Conservation (phyloP, 2,888 invertebrate species). For the Papilio elwesi region DNA sequence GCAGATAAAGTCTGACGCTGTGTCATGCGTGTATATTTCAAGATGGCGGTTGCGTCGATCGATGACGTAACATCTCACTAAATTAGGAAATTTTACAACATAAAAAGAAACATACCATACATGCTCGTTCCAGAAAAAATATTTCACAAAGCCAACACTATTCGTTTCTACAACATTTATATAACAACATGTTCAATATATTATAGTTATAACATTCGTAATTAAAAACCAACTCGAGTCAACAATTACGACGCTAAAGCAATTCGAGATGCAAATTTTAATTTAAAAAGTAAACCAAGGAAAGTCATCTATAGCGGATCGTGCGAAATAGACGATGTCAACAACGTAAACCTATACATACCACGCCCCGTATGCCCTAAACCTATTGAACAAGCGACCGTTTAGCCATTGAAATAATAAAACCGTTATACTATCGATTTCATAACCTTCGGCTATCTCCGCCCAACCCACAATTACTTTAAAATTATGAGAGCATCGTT, state of each 20-base stretch:
- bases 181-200: no score
- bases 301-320: background rate
- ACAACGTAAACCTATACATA: no score
- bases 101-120: constrained; percentile 5
- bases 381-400: no score
- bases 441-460: no score
- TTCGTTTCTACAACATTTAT: background rate
- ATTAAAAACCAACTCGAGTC: constrained; percentile 8
- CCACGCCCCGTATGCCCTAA: no score
- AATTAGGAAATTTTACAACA: background rate
- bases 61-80: background rate
- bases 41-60: background rate
- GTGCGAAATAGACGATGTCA: background rate
- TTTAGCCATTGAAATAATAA: no score
- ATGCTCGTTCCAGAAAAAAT: background rate
- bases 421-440: no score
- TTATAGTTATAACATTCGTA: background rate
- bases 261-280: constrained; percentile 23
- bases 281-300: background rate
- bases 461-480: background rate
- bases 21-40: background rate
- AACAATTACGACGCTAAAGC: constrained; percentile 17
- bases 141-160: background rate
- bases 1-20: no score
- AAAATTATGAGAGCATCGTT: constrained; percentile 3